phyloP scores from a whole-genome alignment of 2,888 invertebrate species.

The Cephus spinipes region DNA sequence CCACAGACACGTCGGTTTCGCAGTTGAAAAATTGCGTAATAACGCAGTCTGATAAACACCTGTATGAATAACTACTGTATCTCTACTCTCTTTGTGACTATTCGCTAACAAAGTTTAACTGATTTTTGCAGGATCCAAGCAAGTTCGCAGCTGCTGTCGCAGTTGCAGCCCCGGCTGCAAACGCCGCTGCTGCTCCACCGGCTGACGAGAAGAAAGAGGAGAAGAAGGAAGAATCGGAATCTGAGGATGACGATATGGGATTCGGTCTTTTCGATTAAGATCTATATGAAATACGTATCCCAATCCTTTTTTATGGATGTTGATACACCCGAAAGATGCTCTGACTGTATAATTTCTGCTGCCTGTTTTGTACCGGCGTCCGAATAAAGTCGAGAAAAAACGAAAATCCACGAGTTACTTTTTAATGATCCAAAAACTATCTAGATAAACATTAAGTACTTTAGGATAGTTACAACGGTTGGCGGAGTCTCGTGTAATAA shows the following conservation, averaged over 20 bases:
- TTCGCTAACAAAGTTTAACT: conserved; percentile 23
- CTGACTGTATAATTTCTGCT: conserved; percentile 26
- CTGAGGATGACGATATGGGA: conserved; percentile 97
- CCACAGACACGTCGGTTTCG: conserved; percentile 58
- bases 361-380: conserved; percentile 44
- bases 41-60: conserved; percentile 50
- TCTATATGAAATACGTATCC: conserved; percentile 16
- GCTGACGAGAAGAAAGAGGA: conserved; percentile 83
- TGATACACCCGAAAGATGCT: not conserved
- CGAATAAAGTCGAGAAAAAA: conserved; percentile 44
- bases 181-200: conserved; percentile 74
- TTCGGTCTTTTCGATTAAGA: conserved; percentile 92
- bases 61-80: conserved; percentile 13
- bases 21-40: conserved; percentile 45
- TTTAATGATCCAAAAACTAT: too few relatives aligned
- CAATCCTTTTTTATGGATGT: conserved; percentile 30
- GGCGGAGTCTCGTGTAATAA: too few relatives aligned
- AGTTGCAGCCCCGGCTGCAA: conserved; percentile 72
- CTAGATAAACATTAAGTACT: too few relatives aligned
- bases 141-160: conserved; percentile 86
- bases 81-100: conserved; percentile 10
- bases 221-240: conserved; percentile 78
- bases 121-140: conserved; percentile 83
- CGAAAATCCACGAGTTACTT: not conserved
- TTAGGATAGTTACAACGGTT: too few relatives aligned